phyloP scores from a whole-genome alignment of 1,140 invertebrate species.

The Phenacoccus solenopsis region DNA sequence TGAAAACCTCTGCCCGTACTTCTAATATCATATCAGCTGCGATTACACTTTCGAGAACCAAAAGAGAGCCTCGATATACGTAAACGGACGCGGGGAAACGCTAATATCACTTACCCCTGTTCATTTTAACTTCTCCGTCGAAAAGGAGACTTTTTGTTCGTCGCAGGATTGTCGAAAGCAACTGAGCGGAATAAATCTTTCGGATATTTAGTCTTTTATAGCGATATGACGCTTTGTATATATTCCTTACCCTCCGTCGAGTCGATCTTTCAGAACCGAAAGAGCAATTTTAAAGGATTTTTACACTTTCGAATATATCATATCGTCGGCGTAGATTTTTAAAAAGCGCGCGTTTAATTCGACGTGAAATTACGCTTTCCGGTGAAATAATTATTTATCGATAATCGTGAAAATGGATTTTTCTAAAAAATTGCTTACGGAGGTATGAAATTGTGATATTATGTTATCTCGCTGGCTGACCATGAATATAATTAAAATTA shows the following conservation, averaged over 20 bases:
- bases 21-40: slow-evolving; percentile 6
- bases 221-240: neutral
- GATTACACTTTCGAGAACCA: neutral
- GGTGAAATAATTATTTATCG: too few relatives aligned
- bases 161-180: slow-evolving; percentile 6
- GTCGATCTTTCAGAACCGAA: neutral
- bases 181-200: slow-evolving; percentile 16
- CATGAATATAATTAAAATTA: too few relatives aligned
- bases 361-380: too few relatives aligned
- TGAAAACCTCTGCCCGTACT: neutral
- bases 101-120: slow-evolving; percentile 11
- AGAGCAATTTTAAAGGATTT: slow-evolving; percentile 15
- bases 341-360: too few relatives aligned
- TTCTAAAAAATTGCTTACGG: too few relatives aligned
- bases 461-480: too few relatives aligned
- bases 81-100: neutral
- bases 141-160: slow-evolving; percentile 13
- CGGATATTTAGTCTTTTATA: slow-evolving; percentile 14
- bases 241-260: neutral
- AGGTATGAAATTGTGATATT: too few relatives aligned
- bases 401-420: too few relatives aligned
- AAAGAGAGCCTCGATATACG: too few relatives aligned
- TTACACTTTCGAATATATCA: neutral
- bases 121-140: slow-evolving; percentile 11
- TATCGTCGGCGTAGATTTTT: neutral